A percentile compares a stretch with the other conserved stretches of the same genome.
phyloP scores from a whole-genome alignment of 1,140 invertebrate genomes.

The Dolichoris vasculosae region DNA sequence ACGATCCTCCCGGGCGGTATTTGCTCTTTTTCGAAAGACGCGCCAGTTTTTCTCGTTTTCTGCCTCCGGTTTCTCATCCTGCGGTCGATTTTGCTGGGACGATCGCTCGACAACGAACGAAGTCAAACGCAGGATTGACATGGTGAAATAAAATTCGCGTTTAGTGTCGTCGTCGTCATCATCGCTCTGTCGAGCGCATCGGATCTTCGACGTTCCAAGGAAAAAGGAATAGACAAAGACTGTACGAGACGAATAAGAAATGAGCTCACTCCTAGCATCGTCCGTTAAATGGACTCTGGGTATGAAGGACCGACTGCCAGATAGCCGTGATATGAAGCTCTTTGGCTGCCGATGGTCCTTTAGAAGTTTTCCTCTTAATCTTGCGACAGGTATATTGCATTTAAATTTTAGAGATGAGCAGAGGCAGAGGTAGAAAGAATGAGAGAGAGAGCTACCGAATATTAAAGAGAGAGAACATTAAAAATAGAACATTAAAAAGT shows the following conservation, averaged over 20 bases:
- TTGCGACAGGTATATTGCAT: constrained; percentile 55
- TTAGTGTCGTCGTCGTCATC: neutral
- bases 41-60: constrained; percentile 2
- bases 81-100: neutral
- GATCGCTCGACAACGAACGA: neutral
- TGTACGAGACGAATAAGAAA: constrained; percentile 28
- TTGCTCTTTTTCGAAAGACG: constrained; percentile 18
- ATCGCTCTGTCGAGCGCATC: neutral
- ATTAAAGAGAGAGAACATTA: no score
- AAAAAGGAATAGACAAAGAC: neutral
- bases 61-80: neutral
- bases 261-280: constrained; percentile 53
- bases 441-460: no score
- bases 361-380: constrained; percentile 59
- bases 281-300: constrained; percentile 56
- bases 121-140: neutral
- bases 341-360: constrained; percentile 63
- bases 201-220: neutral
- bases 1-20: neutral
- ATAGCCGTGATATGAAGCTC: constrained; percentile 59
- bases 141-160: no score
- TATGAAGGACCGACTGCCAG: constrained; percentile 55
- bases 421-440: no score
- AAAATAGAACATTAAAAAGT: no score
- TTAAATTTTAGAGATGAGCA: no score